Base-by-base conservation (phyloP, 2,113 vertebrate genomes). In the Passer domesticus region DNA sequence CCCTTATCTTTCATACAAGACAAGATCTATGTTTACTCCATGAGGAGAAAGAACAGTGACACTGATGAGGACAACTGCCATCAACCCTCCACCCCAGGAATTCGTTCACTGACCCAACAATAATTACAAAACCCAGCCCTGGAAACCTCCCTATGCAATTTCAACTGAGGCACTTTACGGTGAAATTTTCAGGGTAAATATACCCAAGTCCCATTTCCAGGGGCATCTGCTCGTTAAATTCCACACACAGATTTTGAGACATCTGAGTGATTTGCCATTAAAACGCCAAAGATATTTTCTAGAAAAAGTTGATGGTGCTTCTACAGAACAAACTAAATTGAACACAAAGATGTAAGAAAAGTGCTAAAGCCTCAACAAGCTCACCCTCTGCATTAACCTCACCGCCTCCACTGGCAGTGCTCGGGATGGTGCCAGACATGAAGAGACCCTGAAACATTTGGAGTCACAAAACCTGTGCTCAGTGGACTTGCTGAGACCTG, bases 341-440 rank as follows among this genome's bases (percentile, higher is more conserved):
- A 55, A 30, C 20, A 18, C 13, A 7, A 30, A 60, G n/a, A 47
- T 15, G 2, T 27, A 44, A 53, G 17, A 15, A 7, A 68, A 86
- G 39, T 5, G 30, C 43, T 39, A 76, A 75, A 75, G 25, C 15
- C 15, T 56, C 31, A 59, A 33, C 4, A 8, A 27, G 16, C 7
- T 82, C 28, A 35, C 6, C 18, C 47, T 52, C 19, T 17, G 44
- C 27, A 52, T 46, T n/a, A 53, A 66, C 9, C 50, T 53, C 27
- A 4, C 1, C 24, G 31, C 37, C 39, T 52, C 10, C 53, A 8
- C 15, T 3, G 37, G 21, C 53, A 68, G 21, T 2, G 9, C 14
- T 30, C 2, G 6, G 35, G 47, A n/a, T 15, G 63, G 63, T 8
- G 19, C 47, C 82, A 72, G 22, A 55, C 3, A 13, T 0, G 2